Conservation (phyloP, 2,888 invertebrate species). For the Lissocephala sabroskyi region DNA sequence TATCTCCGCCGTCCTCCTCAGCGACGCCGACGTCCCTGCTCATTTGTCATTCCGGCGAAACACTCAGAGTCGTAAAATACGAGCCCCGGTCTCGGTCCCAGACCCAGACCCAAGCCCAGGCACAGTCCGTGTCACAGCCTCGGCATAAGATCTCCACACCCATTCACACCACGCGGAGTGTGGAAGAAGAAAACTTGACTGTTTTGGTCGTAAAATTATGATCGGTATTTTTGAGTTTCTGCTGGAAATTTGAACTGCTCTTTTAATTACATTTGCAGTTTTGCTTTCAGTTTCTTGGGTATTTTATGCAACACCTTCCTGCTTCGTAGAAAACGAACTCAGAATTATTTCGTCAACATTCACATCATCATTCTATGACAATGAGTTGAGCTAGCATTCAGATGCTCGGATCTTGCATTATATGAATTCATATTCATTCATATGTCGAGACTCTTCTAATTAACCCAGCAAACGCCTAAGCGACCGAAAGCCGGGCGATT, state of each 20-base stretch:
- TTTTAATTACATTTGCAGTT: slow-evolving; percentile 7
- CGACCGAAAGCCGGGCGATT: not conserved
- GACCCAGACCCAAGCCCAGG: slow-evolving; percentile 21
- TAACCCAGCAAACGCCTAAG: not conserved
- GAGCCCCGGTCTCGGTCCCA: slow-evolving; percentile 9
- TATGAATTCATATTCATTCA: too few species aligned
- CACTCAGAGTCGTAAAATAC: slow-evolving; percentile 53
- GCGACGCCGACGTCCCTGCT: slow-evolving; percentile 37
- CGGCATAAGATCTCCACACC: not conserved
- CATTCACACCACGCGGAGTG: not conserved
- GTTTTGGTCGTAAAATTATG: slow-evolving; percentile 49
- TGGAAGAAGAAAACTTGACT: slow-evolving; percentile 17
- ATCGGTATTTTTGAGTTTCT: slow-evolving; percentile 44
- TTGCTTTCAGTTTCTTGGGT: slow-evolving; percentile 54
- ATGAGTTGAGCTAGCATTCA: too few species aligned
- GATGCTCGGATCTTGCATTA: too few species aligned
- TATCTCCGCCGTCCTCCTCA: slow-evolving; percentile 15
- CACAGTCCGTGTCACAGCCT: not conserved
- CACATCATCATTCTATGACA: too few species aligned
- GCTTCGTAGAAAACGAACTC: slow-evolving; percentile 34
- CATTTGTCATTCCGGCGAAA: slow-evolving; percentile 64
- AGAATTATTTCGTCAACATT: slow-evolving; percentile 26
- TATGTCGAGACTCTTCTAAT: too few species aligned
- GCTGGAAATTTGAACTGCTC: slow-evolving; percentile 24
- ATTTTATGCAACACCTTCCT: slow-evolving; percentile 60